Percentiles rank a stretch among this genome's conserved stretches.
Evolutionary conservation across 1,140 invertebrate species (phyloP).

Genomic region (Aphaenogaster rudis): DNA sequence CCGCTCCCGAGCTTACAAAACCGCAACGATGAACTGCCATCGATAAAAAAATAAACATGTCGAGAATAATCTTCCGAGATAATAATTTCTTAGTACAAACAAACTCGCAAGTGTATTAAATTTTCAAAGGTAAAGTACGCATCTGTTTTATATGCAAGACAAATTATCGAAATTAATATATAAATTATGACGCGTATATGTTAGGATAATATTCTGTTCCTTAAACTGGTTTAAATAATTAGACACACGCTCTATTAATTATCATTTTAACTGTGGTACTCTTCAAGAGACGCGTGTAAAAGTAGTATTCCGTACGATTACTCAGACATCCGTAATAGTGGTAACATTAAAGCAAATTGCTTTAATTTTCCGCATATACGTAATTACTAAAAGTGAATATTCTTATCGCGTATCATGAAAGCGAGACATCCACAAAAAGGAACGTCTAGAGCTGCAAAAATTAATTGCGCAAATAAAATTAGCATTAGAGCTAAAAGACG

Average conservation of each 20-base stretch:
- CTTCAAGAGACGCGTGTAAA: not conserved
- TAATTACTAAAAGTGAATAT: not conserved
- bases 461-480: constrained; percentile 40
- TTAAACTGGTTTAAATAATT: constrained; percentile 22
- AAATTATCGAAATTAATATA: constrained; percentile 1
- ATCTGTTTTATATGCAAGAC: not conserved
- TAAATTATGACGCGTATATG: not conserved
- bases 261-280: not conserved
- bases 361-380: not conserved
- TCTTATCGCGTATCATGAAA: not conserved
- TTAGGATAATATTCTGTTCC: not conserved
- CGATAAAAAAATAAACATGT: constrained; percentile 18
- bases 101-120: not conserved
- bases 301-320: constrained; percentile 22
- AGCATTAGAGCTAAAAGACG: constrained; percentile 3
- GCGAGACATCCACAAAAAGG: not conserved
- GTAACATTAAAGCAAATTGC: not conserved
- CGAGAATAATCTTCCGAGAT: not conserved
- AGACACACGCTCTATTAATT: not conserved
- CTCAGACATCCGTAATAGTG: not conserved
- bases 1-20: constrained; percentile 15
- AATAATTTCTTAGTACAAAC: not conserved
- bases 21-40: constrained; percentile 41
- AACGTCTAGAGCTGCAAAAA: not conserved
- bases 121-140: not conserved